A percentile compares a stretch with the other conserved stretches of the same genome.
These are phyloP conservation scores for Poeciliopsis occidentalis DNA, from an alignment of 2,113 vertebrate genomes.

Conservation along the genomic window DNA sequence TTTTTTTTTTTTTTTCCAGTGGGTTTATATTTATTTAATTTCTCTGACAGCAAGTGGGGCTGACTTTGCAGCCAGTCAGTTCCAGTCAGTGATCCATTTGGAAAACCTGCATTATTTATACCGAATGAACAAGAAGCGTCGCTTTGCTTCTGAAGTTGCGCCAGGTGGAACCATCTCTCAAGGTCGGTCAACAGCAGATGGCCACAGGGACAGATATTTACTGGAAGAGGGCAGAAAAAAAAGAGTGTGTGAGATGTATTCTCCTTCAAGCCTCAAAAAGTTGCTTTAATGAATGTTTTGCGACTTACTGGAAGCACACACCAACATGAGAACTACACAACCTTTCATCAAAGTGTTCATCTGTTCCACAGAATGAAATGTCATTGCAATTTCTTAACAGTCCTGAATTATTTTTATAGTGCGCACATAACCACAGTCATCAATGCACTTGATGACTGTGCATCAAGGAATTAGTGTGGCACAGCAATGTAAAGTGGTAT, in stretches of 20 bases:
- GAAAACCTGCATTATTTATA: background rate
- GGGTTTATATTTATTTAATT: background rate
- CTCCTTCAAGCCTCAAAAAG: background rate
- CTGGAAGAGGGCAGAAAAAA: background rate
- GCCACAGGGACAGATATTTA: background rate
- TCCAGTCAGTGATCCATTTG: background rate
- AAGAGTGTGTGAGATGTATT: background rate
- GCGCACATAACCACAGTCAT: too few species aligned
- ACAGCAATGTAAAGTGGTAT: too few species aligned
- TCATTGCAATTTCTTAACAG: background rate
- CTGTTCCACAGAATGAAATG: background rate
- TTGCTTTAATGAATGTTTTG: background rate
- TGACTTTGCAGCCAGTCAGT: background rate
- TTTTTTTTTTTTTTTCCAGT: too few species aligned
- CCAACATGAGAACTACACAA: background rate
- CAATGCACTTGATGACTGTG: too few species aligned
- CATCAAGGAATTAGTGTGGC: too few species aligned
- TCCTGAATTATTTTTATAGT: background rate
- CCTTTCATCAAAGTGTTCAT: background rate
- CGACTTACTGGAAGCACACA: background rate
- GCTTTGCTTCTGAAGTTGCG: background rate
- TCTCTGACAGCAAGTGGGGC: background rate
- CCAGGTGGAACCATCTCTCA: background rate
- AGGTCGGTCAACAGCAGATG: background rate
- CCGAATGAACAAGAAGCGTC: background rate